Percentiles rank a stretch among this genome's conserved stretches.
Evolutionary conservation across 37 sponge, comb jelly and placozoan genomes (phyloP).

Genomic region (Amphimedon queenslandica): DNA sequence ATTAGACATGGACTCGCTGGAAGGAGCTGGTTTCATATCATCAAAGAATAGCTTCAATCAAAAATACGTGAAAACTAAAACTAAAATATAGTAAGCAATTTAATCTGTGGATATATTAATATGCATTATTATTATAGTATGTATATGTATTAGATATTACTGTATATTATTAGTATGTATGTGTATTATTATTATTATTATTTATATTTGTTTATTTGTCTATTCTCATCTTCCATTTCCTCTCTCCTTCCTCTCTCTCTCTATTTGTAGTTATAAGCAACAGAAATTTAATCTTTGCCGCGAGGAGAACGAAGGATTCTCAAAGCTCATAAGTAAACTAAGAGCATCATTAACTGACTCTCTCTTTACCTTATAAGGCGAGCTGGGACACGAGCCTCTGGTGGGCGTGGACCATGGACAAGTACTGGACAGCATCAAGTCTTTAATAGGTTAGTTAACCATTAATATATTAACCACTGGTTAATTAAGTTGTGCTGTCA

Average conservation of each 20-base stretch:
- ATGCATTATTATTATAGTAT: no score
- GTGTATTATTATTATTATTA: neutral
- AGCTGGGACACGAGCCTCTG: slow-evolving; percentile 67
- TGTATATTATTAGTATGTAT: no score
- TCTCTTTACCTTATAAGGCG: no score
- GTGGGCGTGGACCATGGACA: neutral
- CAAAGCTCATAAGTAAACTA: slow-evolving; percentile 84
- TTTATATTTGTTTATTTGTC: no score
- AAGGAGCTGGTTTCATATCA: slow-evolving; percentile 61
- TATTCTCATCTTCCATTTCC: no score
- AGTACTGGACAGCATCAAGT: slow-evolving; percentile 71
- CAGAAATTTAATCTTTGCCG: slow-evolving; percentile 98
- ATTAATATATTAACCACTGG: no score
- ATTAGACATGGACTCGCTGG: slow-evolving; percentile 90
- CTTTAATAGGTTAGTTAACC: slow-evolving; percentile 72
- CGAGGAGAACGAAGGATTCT: slow-evolving; percentile 98
- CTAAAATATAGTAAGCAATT: slow-evolving; percentile 80
- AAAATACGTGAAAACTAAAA: slow-evolving; percentile 87
- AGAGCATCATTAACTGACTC: no score
- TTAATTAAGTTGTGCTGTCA: no score
- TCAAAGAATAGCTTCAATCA: slow-evolving; percentile 82
- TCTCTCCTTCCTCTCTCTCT: no score
- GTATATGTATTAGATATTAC: no score
- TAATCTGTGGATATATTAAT: no score
- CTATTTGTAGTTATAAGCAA: slow-evolving; percentile 93